phyloP scores from a whole-genome alignment of 2,888 invertebrate genomes.

The Gortyna flavago region DNA sequence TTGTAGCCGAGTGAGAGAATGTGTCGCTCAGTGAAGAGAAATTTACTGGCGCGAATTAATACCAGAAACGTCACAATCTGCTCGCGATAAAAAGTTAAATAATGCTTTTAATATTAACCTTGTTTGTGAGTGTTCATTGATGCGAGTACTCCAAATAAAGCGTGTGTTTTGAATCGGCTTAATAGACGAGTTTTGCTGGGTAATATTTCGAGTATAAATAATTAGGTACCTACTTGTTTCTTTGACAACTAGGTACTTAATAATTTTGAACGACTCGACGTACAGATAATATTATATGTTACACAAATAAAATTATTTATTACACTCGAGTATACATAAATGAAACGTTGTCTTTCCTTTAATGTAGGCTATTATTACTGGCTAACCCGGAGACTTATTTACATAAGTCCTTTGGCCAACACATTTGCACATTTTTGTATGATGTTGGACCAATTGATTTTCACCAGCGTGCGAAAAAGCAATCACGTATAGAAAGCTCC shows the following conservation, averaged over 20 bases:
- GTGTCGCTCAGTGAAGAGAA: conserved; percentile 51
- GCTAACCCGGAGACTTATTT: no score
- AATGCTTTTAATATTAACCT: conserved; percentile 37
- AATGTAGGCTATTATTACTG: neutral
- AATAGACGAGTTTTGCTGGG: neutral
- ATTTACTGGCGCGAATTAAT: conserved; percentile 60
- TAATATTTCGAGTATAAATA: neutral
- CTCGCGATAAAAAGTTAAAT: conserved; percentile 44
- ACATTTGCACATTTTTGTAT: neutral
- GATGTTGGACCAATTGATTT: neutral
- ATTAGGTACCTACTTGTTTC: neutral
- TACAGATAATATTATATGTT: neutral
- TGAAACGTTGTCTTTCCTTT: neutral
- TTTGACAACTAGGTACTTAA: neutral
- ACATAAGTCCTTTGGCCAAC: neutral
- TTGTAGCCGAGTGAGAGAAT: conserved; percentile 39
- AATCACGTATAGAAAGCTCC: neutral
- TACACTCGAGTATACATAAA: neutral
- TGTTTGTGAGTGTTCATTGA: conserved; percentile 12
- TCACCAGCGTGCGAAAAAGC: neutral
- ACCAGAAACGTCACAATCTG: conserved; percentile 44
- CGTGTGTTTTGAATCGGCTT: neutral
- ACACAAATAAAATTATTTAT: neutral
- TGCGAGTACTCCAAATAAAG: conserved; percentile 9
- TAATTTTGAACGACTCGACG: neutral